phyloP scores from a whole-genome alignment of 2,113 vertebrate genomes.

The Petromus typicus region DNA sequence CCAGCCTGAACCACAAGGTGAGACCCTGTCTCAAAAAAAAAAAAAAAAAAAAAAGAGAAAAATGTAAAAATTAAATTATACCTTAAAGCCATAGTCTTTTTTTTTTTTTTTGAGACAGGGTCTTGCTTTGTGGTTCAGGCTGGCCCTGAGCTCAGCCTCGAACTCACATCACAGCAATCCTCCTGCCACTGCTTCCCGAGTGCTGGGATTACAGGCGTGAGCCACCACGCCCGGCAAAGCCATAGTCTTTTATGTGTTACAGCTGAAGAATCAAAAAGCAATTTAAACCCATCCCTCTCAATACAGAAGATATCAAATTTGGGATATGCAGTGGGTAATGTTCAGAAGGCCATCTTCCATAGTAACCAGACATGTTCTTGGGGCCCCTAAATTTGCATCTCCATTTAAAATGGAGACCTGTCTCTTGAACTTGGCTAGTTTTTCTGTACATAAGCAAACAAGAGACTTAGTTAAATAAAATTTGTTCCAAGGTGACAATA shows the following conservation, averaged over 20 bases:
- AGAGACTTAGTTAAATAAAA: conserved; percentile 22
- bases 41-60: too few relatives aligned
- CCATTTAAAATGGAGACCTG: neutral
- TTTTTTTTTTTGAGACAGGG: too few relatives aligned
- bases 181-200: too few relatives aligned
- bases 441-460: neutral
- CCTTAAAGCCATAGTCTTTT: neutral
- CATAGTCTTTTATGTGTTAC: neutral
- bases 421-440: neutral
- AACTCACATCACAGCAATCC: too few relatives aligned
- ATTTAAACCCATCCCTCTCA: neutral
- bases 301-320: neutral
- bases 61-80: neutral
- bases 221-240: too few relatives aligned
- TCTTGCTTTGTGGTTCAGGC: too few relatives aligned
- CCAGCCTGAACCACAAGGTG: too few relatives aligned
- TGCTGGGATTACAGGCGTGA: too few relatives aligned
- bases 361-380: neutral
- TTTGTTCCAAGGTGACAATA: neutral
- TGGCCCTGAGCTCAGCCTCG: too few relatives aligned
- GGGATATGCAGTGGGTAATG: neutral
- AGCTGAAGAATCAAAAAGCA: conserved; percentile 1
- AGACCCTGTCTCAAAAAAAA: too few relatives aligned
- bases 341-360: neutral
- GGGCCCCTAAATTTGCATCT: neutral